Evolutionary conservation across 2,888 invertebrate species (phyloP), one percentile per base, ranked within the genome.

Genomic region (Podabrus alpinus): DNA sequence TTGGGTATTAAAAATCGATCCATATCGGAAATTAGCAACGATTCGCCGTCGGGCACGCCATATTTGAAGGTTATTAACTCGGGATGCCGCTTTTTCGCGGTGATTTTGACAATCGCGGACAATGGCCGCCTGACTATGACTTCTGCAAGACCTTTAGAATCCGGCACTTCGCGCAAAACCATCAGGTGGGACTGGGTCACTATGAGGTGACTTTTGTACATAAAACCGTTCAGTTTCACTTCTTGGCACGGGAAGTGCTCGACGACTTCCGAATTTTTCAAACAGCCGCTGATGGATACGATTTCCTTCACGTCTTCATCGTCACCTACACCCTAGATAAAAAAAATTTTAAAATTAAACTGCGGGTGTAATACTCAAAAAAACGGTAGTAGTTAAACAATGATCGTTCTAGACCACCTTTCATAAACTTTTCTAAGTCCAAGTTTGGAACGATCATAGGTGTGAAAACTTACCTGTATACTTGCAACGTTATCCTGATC

Each of bases 1-100:
- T 97, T 94, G 5, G 97, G 96, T 86, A 98, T 97, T 70, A 97
- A 90, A 88, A 97, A 96, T 79, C 95, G 91, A 88, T 97, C 97
- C 94, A 96, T 94, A 86, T 97, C 97, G 0, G 93, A 94, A 75
- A 97, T 94, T 75, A 94, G 89, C 59, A 95, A 88, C 62, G 92
- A 92, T 82, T 95, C 94, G 67, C 94, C 95, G 85, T 95, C 93
- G 2, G 94, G 93, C 73, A 93, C 91, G 4, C 98, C 97, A 86
- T 98, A 98, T 86, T 97, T 97, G 87, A 99, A 98, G 0, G 99
- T 99, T 78, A 99, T 97, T 82, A 99, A 89, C 88, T 99, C 97
- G 0, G 98, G 98, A 86, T 96, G 95, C 73, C 94, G 92, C 86
- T 97, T 97, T 86, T 97, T 97, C 11, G 98, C 97, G 0, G 99